Conservation (phyloP, 37 sponge, comb jelly and placozoan genomes). For the Ianthella basta region DNA sequence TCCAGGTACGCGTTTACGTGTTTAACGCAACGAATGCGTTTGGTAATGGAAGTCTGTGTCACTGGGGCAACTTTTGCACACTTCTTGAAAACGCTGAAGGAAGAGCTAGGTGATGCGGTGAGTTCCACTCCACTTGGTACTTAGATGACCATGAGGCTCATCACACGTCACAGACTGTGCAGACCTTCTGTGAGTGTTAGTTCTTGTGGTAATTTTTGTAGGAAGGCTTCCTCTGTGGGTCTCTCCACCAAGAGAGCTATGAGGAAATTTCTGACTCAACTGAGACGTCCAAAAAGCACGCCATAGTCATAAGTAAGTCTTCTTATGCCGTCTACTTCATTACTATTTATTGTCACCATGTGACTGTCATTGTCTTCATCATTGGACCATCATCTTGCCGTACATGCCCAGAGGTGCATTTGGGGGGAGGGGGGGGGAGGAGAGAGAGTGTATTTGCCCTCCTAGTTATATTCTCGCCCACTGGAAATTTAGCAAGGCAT, state of each 20-base stretch:
- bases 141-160: neutral
- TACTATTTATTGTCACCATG: neutral
- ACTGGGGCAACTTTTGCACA: slow-evolving; percentile 10
- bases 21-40: neutral
- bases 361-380: neutral
- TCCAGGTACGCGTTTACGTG: neutral
- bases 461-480: too few species aligned
- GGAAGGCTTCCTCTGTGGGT: slow-evolving; percentile 2
- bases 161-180: neutral
- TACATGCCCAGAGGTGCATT: too few species aligned
- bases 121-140: neutral
- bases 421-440: too few species aligned
- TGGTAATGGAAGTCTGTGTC: slow-evolving; percentile 16
- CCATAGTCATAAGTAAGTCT: too few species aligned
- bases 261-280: slow-evolving; percentile 19
- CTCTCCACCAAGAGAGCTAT: neutral
- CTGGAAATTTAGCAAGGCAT: too few species aligned
- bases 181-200: neutral
- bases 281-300: neutral
- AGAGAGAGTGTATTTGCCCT: too few species aligned
- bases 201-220: neutral
- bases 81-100: neutral
- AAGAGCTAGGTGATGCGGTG: slow-evolving; percentile 9
- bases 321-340: too few species aligned
- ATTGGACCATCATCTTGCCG: neutral